Evolutionary conservation across 2,888 invertebrate genomes (phyloP).

Genomic region (Deilephila elpenor): DNA sequence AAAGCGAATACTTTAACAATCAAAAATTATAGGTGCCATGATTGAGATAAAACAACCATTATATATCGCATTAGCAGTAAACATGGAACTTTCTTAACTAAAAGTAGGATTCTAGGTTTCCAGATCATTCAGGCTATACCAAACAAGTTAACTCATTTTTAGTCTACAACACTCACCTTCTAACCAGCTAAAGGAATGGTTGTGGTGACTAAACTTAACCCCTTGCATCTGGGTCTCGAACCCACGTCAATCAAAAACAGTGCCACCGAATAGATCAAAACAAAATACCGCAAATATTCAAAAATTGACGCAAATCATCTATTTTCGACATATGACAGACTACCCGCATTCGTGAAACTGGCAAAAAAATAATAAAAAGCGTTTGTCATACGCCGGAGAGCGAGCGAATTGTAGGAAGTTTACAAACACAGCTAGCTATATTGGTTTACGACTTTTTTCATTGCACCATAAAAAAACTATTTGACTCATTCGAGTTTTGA

Average conservation of each 20-base stretch:
- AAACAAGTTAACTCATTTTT: too few species aligned
- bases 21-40: background rate
- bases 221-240: background rate
- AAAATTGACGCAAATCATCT: conserved; percentile 30
- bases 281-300: conserved; percentile 25
- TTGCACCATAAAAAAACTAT: conserved; percentile 57
- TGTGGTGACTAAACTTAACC: background rate
- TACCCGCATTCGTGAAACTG: conserved; percentile 37
- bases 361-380: conserved; percentile 43
- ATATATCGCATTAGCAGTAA: too few species aligned
- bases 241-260: background rate
- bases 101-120: too few species aligned
- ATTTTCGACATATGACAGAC: conserved; percentile 35
- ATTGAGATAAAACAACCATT: background rate
- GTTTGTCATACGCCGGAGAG: conserved; percentile 48
- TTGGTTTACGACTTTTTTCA: conserved; percentile 56
- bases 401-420: conserved; percentile 44
- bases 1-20: background rate
- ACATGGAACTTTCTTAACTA: too few species aligned
- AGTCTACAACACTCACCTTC: too few species aligned
- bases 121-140: too few species aligned
- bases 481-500: conserved; percentile 50
- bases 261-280: conserved; percentile 16
- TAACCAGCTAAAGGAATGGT: too few species aligned
- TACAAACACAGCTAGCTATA: conserved; percentile 46